Evolutionary conservation across 2,888 invertebrate species (phyloP).

Genomic region (Andrena chrysosceles): DNA sequence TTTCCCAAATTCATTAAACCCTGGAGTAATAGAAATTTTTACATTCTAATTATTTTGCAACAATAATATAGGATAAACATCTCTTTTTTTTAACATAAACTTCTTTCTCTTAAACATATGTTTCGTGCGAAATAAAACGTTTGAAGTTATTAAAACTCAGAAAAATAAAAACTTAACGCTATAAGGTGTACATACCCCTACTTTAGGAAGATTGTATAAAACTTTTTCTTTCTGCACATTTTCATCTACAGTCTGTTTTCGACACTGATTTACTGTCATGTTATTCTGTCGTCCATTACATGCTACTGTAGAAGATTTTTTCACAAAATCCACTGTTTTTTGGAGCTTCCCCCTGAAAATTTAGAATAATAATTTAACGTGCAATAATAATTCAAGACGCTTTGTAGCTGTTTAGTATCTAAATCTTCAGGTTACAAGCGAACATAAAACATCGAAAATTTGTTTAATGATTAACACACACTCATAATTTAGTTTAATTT

Average conservation of each 20-base stretch:
- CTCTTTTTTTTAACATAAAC: background rate
- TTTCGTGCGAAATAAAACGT: background rate
- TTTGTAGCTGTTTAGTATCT: background rate
- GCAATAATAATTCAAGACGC: background rate
- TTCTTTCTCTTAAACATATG: background rate
- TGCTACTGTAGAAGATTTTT: conserved; percentile 86
- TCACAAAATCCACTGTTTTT: conserved; percentile 91
- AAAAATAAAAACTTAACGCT: background rate
- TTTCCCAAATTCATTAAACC: conserved; percentile 97
- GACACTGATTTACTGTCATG: conserved; percentile 35
- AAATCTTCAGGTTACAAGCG: background rate
- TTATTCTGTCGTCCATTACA: conserved; percentile 65
- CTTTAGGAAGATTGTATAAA: conserved; percentile 73
- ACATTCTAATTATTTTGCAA: conserved; percentile 10
- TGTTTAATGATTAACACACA: too few species aligned
- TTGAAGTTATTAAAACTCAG: background rate
- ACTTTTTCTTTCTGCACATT: conserved; percentile 64
- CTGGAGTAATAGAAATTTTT: conserved; percentile 82
- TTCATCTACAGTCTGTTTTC: conserved; percentile 40
- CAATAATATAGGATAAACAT: conserved; percentile 4
- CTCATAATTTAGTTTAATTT: too few species aligned
- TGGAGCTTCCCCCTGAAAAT: conserved; percentile 86
- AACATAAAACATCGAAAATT: background rate
- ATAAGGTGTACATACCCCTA: conserved; percentile 68
- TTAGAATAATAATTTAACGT: conserved; percentile 1